phyloP scores from a whole-genome alignment of 2,797 vertebrate genomes.

The Dicrostonyx torquatus region DNA sequence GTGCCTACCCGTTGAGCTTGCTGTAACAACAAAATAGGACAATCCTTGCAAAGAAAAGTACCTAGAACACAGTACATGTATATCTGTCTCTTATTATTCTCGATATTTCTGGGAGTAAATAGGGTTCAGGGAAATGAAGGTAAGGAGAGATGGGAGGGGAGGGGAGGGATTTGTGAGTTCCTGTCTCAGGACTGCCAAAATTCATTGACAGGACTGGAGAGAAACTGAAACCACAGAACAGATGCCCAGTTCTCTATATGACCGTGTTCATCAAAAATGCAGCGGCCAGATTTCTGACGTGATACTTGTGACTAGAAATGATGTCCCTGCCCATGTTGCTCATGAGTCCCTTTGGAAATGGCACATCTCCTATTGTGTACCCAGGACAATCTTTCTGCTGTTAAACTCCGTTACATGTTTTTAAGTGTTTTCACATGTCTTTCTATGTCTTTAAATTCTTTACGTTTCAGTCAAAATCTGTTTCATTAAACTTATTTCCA shows the following conservation, averaged over 20 bases:
- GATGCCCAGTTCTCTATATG: neutral
- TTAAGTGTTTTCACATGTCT: neutral
- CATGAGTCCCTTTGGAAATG: neutral
- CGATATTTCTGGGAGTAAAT: neutral
- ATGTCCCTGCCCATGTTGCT: neutral
- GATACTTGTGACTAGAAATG: neutral
- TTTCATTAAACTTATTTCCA: constrained; percentile 33
- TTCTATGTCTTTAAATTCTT: neutral
- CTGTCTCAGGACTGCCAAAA: neutral
- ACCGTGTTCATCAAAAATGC: neutral
- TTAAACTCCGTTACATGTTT: neutral
- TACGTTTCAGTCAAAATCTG: neutral
- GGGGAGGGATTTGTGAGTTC: neutral
- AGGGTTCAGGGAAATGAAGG: neutral
- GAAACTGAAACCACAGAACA: neutral
- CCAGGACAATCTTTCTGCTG: neutral
- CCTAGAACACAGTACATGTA: neutral
- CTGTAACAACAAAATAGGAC: constrained; percentile 11
- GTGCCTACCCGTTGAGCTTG: neutral
- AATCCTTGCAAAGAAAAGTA: neutral
- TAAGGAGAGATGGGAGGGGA: fast-evolving
- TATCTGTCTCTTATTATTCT: neutral
- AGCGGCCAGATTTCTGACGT: neutral
- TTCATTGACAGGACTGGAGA: neutral
- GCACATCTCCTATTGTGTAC: neutral